Conservation (phyloP, 2,113 vertebrate species). For the Nycticorax nycticorax region DNA sequence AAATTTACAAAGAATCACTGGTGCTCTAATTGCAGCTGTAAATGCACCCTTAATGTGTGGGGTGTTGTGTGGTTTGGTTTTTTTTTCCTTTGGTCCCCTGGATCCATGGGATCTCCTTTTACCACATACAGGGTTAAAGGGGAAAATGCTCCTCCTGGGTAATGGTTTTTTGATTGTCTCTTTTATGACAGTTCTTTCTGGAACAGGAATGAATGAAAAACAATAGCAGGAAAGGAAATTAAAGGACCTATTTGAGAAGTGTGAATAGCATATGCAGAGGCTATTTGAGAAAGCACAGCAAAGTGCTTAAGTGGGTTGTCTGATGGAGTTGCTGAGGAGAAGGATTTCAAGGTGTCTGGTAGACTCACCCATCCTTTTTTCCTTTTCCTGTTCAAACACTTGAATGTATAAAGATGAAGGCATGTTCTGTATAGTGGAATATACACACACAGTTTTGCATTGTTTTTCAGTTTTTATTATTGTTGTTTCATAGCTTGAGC, state of each 20-base stretch:
- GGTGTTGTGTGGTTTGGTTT: too few species aligned
- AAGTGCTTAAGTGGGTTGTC: neutral
- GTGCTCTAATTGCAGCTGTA: neutral
- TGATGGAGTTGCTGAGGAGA: neutral
- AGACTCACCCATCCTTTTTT: neutral
- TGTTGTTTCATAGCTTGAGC: slow-evolving; percentile 83
- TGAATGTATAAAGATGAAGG: neutral
- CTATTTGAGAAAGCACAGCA: neutral
- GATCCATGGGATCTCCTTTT: neutral
- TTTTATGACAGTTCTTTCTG: neutral
- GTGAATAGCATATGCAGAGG: neutral
- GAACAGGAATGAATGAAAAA: neutral
- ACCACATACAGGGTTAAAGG: neutral
- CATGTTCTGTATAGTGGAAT: neutral
- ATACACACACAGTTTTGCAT: neutral
- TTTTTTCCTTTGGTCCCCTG: neutral
- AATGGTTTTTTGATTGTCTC: neutral
- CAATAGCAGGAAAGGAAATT: neutral
- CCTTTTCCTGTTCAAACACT: neutral
- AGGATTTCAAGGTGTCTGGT: neutral
- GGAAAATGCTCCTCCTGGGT: neutral
- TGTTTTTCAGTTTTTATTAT: slow-evolving; percentile 21
- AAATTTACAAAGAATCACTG: neutral
- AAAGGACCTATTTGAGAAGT: neutral
- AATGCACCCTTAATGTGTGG: neutral